phyloP scores from a whole-genome alignment of 2,888 invertebrate genomes.

The Melinaea marsaeus region DNA sequence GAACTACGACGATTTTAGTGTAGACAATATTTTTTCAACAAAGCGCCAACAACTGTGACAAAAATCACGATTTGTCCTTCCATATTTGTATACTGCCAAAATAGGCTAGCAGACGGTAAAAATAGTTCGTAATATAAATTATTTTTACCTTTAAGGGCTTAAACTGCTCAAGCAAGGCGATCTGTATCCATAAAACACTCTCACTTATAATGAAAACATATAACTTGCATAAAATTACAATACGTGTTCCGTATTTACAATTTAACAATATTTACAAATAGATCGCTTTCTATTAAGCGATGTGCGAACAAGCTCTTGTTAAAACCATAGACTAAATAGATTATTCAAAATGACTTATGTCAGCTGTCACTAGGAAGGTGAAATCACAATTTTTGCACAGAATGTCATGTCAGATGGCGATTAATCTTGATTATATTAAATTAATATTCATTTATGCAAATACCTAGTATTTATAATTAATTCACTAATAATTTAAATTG shows the following conservation, averaged over 20 bases:
- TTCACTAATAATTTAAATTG: no score
- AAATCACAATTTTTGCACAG: no score
- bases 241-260: slow-evolving; percentile 53
- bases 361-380: background rate
- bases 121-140: slow-evolving; percentile 29
- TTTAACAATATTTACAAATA: slow-evolving; percentile 70
- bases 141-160: slow-evolving; percentile 51
- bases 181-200: slow-evolving; percentile 56
- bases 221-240: slow-evolving; percentile 35
- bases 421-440: no score
- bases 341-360: background rate
- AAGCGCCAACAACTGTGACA: background rate
- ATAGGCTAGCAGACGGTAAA: slow-evolving; percentile 23
- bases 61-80: background rate
- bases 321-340: slow-evolving; percentile 49
- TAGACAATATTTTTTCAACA: background rate
- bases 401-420: no score
- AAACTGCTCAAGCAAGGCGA: slow-evolving; percentile 31
- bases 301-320: slow-evolving; percentile 43
- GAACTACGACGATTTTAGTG: slow-evolving; percentile 41
- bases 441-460: no score
- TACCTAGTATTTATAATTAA: no score
- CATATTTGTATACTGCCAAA: slow-evolving; percentile 18
- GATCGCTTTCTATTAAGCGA: slow-evolving; percentile 51
- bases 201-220: slow-evolving; percentile 36